Conservation (phyloP, 2,113 vertebrate species). For the Acanthisitta chloris region DNA sequence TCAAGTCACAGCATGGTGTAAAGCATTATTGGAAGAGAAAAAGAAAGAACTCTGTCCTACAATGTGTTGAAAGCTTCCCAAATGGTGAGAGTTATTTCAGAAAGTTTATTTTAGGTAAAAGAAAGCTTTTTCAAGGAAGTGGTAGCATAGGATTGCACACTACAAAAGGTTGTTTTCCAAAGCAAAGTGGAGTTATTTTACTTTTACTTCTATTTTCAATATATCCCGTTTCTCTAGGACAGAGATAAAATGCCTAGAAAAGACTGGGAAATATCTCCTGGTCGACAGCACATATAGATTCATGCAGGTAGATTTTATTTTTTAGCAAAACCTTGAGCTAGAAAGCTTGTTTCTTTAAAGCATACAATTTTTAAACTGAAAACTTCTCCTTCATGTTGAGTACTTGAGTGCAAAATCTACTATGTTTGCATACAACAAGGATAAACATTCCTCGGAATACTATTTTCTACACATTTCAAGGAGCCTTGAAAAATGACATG, state of each 20-base stretch:
- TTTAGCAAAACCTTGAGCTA: background rate
- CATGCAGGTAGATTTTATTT: background rate
- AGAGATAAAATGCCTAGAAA: background rate
- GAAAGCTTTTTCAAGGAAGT: background rate
- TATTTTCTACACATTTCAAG: background rate
- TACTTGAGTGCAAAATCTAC: background rate
- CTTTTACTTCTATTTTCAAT: background rate
- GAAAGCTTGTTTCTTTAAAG: background rate
- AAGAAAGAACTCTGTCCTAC: background rate
- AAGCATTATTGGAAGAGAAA: slow-evolving; percentile 10
- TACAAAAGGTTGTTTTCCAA: slow-evolving; percentile 8
- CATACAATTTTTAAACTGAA: background rate
- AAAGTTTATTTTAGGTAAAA: slow-evolving; percentile 40
- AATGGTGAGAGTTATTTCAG: slow-evolving; percentile 41
- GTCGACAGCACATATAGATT: background rate
- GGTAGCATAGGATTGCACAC: background rate
- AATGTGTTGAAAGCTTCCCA: slow-evolving; percentile 44
- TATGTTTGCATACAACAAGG: background rate
- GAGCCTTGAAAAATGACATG: background rate
- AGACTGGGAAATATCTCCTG: background rate
- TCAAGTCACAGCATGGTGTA: slow-evolving; percentile 9
- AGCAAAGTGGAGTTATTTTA: background rate
- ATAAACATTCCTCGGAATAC: background rate
- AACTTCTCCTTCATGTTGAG: background rate
- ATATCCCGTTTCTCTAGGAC: background rate